Conservation (phyloP, 1,140 invertebrate species). For the Trichonephila clavipes region DNA sequence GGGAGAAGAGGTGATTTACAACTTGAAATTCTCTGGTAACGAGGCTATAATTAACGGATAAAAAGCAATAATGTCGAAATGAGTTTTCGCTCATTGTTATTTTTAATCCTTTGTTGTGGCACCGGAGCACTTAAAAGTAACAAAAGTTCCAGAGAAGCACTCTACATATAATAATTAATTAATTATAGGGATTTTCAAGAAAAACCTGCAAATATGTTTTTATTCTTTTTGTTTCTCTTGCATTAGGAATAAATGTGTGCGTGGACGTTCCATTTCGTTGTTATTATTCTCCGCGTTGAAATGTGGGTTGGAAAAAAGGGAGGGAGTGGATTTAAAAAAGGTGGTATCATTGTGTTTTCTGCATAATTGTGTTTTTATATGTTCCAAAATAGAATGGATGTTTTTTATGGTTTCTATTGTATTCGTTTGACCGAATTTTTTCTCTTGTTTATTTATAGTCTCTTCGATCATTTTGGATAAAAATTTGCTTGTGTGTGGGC, state of each 20-base stretch:
- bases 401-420: neutral
- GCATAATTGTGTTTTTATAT: neutral
- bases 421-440: neutral
- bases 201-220: slow-evolving; percentile 23
- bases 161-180: neutral
- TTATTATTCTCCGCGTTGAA: neutral
- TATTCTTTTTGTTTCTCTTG: neutral
- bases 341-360: neutral
- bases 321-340: neutral
- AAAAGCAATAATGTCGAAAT: slow-evolving; percentile 48
- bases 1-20: neutral
- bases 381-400: neutral
- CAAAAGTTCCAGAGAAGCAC: neutral
- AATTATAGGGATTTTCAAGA: slow-evolving; percentile 8
- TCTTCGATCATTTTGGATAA: no score
- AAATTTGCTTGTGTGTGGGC: no score
- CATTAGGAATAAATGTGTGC: neutral
- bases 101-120: slow-evolving; percentile 33
- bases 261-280: neutral
- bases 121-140: slow-evolving; percentile 5
- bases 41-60: slow-evolving; percentile 41
- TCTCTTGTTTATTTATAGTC: no score
- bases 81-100: slow-evolving; percentile 40
- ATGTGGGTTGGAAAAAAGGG: neutral
- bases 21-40: neutral